Evolutionary conservation across 2,113 vertebrate species (phyloP).

Genomic region (Rhagologus leucostigma): DNA sequence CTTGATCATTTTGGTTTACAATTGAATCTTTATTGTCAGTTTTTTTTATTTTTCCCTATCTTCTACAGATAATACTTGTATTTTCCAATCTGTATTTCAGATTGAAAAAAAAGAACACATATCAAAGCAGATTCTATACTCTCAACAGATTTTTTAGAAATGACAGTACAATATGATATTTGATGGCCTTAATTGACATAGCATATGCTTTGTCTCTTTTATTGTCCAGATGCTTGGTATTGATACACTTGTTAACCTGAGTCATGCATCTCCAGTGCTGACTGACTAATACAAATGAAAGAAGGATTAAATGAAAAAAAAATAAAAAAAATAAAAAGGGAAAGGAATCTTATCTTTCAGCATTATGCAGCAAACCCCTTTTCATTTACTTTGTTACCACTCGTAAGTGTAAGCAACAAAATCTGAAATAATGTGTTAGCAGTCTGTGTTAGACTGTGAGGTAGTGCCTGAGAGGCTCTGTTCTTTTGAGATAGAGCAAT

Average conservation of each 20-base stretch:
- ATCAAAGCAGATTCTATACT: neutral
- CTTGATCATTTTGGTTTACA: neutral
- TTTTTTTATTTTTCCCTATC: neutral
- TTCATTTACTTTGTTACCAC: neutral
- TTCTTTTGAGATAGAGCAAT: neutral
- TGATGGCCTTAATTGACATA: neutral
- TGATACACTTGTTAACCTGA: neutral
- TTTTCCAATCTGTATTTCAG: neutral
- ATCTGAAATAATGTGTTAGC: neutral
- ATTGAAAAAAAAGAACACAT: neutral
- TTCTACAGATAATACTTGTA: neutral
- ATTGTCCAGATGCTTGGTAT: neutral
- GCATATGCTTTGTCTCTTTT: neutral
- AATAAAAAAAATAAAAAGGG: neutral
- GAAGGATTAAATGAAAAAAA: neutral
- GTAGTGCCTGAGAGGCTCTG: neutral
- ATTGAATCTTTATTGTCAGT: fast-evolving
- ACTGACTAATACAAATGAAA: neutral
- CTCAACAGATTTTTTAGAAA: neutral
- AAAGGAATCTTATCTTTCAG: neutral
- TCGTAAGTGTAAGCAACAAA: neutral
- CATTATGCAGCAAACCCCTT: neutral
- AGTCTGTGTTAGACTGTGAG: neutral
- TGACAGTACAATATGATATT: neutral
- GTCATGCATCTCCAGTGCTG: neutral